Evolutionary conservation across 2,797 vertebrate genomes (phyloP), one percentile per base, ranked within the genome.

Genomic region (Corythornis leucogaster): DNA sequence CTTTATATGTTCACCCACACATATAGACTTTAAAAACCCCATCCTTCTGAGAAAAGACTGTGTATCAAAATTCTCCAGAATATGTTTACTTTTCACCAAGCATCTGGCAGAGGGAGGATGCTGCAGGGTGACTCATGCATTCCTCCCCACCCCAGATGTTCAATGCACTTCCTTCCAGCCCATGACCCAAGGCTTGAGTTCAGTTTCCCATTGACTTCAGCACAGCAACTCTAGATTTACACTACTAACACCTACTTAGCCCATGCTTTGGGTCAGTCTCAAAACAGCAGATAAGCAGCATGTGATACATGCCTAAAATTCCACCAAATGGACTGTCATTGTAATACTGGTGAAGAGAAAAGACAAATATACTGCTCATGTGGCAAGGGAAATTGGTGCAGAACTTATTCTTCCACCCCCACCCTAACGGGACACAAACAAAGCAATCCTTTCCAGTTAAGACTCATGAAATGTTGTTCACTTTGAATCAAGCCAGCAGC

Each of bases 81-180:
- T 81, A 67, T 94, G 84, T 96, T 94, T 95, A 85, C 62, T 96
- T 92, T 80, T 80, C 62, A 93, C 30, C 42, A 59, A 89, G 85
- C 83, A 54, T 93, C 85, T 95, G 91, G 75, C 91, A 90, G 83
- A 92, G 90, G 87, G 95, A 96, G 92, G 92, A 94, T 96, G 81
- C 94, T 91, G 62, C 68, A 82, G 68, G 50, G 71, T 96, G 94
- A 96, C 90, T 93, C 88, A 93, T 45, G 79, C 88, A 85, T 92
- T 93, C 92, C 88, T 94, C 84, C 51, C 69, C 33, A 1, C 64
- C 78, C 83, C 88, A 93, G 91, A 96, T 94, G 92, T 82, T 92
- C 76, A 35, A 5, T 90, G 69, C 66, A 85, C 81, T 95, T 94
- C 94, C 94, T 96, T 96, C 92, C 86, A 96, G 78, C 67, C 66